Conservation (phyloP, 2,888 invertebrate species). For the Therioaphis trifolii region DNA sequence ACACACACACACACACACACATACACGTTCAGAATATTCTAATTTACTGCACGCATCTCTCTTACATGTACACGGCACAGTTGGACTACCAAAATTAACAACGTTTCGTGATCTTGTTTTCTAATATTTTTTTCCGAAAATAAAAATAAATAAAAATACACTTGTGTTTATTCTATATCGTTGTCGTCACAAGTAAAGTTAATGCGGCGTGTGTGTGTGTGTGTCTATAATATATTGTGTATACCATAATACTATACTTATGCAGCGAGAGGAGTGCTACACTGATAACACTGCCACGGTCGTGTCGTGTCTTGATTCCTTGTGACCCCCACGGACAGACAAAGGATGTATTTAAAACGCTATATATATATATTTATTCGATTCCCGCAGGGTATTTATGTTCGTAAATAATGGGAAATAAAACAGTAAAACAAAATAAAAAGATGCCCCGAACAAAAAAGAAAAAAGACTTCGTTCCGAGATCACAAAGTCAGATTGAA, state of each 20-base stretch:
- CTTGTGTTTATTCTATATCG: slow-evolving; percentile 3
- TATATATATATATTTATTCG: slow-evolving; percentile 35
- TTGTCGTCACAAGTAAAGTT: background rate
- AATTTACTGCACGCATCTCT: slow-evolving; percentile 59
- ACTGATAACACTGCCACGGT: background rate
- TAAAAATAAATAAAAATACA: background rate
- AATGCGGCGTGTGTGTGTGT: too few relatives aligned
- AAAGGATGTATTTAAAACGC: slow-evolving; percentile 29
- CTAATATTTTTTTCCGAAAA: background rate
- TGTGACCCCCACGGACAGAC: slow-evolving; percentile 35
- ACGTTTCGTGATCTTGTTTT: slow-evolving; percentile 38
- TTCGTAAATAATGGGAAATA: background rate
- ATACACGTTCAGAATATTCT: slow-evolving; percentile 10
- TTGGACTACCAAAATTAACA: slow-evolving; percentile 57
- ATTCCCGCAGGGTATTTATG: slow-evolving; percentile 21
- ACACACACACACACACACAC: background rate
- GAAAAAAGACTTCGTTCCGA: slow-evolving; percentile 6
- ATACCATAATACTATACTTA: too few relatives aligned
- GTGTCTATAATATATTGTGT: too few relatives aligned
- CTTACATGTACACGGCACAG: slow-evolving; percentile 9
- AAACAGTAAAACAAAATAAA: background rate
- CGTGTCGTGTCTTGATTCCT: slow-evolving; percentile 38
- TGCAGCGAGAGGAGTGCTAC: background rate
- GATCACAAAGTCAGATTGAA: slow-evolving; percentile 50
- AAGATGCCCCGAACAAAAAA: background rate